Percentiles rank a stretch among this genome's conserved stretches.
Conservation (phyloP, 2,888 invertebrate species). For the Oxytorus armatus region DNA sequence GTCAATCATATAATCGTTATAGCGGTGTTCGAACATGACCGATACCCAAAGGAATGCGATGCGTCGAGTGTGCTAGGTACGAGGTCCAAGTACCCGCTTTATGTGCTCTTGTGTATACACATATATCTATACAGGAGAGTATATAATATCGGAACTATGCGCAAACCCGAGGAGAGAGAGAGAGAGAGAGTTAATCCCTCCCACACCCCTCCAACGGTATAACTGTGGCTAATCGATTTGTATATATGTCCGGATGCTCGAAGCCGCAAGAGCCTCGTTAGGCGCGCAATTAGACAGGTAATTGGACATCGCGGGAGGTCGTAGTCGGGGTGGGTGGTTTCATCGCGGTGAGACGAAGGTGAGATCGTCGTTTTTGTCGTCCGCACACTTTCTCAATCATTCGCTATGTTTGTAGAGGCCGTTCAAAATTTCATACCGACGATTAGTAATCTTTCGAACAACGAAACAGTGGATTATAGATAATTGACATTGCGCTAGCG, state of each 20-base stretch:
- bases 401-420: not conserved
- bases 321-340: constrained; percentile 56
- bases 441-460: too few relatives aligned
- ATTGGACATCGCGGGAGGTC: constrained; percentile 65
- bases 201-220: too few relatives aligned
- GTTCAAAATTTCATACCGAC: too few relatives aligned
- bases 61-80: constrained; percentile 30
- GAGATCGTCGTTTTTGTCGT: constrained; percentile 47
- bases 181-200: constrained; percentile 12
- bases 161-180: constrained; percentile 14
- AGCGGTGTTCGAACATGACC: constrained; percentile 30
- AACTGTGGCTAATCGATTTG: constrained; percentile 63
- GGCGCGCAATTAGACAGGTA: constrained; percentile 67
- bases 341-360: constrained; percentile 21
- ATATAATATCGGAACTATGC: constrained; percentile 50
- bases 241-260: constrained; percentile 57
- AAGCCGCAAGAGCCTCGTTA: constrained; percentile 66
- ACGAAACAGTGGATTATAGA: too few relatives aligned
- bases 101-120: not conserved
- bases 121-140: constrained; percentile 6
- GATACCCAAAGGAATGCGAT: constrained; percentile 47
- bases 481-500: too few relatives aligned
- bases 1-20: constrained; percentile 17
- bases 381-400: not conserved
- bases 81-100: constrained; percentile 46